A percentile compares a stretch with the other conserved stretches of the same genome.
phyloP scores from a whole-genome alignment of 2,888 invertebrate species.

The Drosophila sordidapex region DNA sequence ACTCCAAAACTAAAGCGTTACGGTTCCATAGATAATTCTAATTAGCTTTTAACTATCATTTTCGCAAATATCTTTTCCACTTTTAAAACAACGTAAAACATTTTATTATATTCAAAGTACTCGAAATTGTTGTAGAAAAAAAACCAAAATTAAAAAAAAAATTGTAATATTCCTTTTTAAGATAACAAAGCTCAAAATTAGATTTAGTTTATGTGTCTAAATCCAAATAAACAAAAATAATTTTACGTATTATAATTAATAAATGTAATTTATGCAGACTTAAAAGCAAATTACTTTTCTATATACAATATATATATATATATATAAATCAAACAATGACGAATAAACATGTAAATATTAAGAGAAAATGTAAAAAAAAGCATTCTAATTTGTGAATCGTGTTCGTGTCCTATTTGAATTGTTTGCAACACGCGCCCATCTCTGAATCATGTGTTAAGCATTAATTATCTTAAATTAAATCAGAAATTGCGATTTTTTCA shows the following conservation, averaged over 20 bases:
- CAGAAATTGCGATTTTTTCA: slow-evolving; percentile 30
- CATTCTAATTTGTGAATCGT: not conserved
- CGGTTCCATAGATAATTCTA: slow-evolving; percentile 4
- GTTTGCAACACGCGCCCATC: slow-evolving; percentile 6
- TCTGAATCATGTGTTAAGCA: slow-evolving; percentile 5
- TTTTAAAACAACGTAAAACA: not conserved
- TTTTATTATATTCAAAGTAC: not conserved
- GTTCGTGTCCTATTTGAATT: slow-evolving; percentile 8
- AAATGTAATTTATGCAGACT: not conserved
- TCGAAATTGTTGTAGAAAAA: not conserved
- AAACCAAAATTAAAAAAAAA: not conserved
- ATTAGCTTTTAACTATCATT: not conserved
- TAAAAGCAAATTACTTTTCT: not conserved
- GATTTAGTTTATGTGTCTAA: not conserved
- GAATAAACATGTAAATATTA: not conserved
- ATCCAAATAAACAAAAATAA: not conserved
- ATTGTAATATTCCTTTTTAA: slow-evolving; percentile 9
- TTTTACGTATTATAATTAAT: not conserved
- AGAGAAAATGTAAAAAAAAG: not conserved
- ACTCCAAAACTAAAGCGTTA: not conserved
- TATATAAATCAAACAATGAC: not conserved
- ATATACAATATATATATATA: not conserved
- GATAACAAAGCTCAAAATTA: slow-evolving; percentile 3
- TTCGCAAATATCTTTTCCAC: not conserved
- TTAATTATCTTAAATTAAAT: slow-evolving; percentile 17